Evolutionary conservation across 1,140 invertebrate species (phyloP).

Genomic region (Mizuhopecten yessoensis): DNA sequence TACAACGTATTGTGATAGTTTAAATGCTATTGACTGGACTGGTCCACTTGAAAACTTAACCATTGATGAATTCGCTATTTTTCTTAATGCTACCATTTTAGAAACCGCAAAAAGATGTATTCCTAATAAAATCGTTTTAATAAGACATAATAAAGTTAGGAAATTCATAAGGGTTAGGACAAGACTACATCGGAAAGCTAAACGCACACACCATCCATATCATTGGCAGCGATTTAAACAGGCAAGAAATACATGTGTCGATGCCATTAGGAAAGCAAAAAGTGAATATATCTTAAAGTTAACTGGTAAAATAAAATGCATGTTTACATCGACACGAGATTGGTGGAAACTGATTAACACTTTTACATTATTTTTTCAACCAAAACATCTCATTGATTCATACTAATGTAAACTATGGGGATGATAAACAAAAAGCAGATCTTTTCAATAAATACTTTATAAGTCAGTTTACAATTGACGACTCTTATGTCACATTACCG

Average conservation of each 20-base stretch:
- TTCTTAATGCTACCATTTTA: slow-evolving; percentile 8
- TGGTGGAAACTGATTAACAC: neutral
- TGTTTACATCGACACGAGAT: neutral
- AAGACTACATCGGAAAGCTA: neutral
- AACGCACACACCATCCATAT: neutral
- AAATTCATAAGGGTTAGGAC: neutral
- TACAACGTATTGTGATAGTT: too few relatives aligned
- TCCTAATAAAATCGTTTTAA: neutral
- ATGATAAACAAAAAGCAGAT: neutral
- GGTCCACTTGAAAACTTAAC: too few relatives aligned
- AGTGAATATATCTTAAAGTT: slow-evolving; percentile 6
- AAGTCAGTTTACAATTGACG: neutral
- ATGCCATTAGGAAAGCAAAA: slow-evolving; percentile 10
- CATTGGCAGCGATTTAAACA: neutral
- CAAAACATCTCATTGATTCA: neutral
- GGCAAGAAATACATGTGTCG: neutral
- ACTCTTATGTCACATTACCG: neutral
- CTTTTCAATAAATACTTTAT: neutral
- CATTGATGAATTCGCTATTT: neutral
- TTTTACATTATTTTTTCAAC: neutral
- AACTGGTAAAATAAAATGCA: slow-evolving; percentile 1
- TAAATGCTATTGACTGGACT: too few relatives aligned
- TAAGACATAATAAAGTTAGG: neutral
- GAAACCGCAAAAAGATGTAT: slow-evolving; percentile 19
- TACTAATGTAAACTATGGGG: neutral